Evolutionary conservation across 2,113 vertebrate genomes (phyloP), one percentile per base, ranked within the genome.

Genomic region (Hippocampus mohnikei): DNA sequence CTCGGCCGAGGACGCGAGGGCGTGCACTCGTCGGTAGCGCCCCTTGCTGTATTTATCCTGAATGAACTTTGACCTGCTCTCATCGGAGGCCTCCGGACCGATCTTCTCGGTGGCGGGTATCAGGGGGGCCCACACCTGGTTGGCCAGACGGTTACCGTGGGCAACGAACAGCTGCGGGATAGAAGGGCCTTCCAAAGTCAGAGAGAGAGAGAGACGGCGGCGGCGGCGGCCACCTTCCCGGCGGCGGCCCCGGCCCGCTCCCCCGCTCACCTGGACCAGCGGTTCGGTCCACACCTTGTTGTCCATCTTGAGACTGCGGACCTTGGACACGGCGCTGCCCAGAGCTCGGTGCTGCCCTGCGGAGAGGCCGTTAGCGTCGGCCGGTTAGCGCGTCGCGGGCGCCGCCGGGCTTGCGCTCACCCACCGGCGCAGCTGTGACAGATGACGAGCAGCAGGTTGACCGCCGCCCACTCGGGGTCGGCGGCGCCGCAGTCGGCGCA

Each of bases 341-440:
- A 94, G 60, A 55, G 75, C 79, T 12, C 91, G 88, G 72, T 88
- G 92, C 42, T 89, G 89, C 69, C 89, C 92, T 93, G 69, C 23
- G 3, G 67, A 67, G 52, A 74, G 13, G 67, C 0, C 18, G 10
- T 23, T 13, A 23, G 13, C 42, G 12, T 44, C 3, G 12, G 42
- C 42, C 1, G 15, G 15, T 48, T 0, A 50, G 46, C 46, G 12
- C 42, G 42, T 11, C 42, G 3, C 11, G 11, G 2, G 18, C 7
- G 25, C 15, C 40, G 16, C 18, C 1, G 2, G 25, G 16, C 29
- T 5, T 6, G 15, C n/a, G 52, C 0, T 41, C 52, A 90, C 93
- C 91, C 52, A 90, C 93, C 91, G 67, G 93, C 92, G n/a, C 93
- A 94, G 53, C 70, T 78, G 3, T 93, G 86, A 67, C 93, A 94